Conservation (phyloP, 1,140 invertebrate species). For the Macrobrachium nipponense region DNA sequence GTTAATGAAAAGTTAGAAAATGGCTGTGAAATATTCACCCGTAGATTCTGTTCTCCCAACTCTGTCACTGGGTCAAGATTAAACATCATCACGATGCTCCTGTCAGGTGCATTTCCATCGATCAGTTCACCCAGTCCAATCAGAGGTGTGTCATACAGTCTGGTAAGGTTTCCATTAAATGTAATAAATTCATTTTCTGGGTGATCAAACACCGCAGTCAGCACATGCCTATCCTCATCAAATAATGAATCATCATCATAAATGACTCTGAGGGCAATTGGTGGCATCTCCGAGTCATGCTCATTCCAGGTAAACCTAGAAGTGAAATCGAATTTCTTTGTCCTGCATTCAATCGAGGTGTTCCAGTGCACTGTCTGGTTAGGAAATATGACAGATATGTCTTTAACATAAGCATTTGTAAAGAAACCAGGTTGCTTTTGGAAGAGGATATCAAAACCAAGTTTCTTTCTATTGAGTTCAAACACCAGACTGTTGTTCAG, state of each 20-base stretch:
- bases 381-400: slow-evolving; percentile 22
- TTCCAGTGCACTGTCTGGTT: slow-evolving; percentile 22
- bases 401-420: not conserved
- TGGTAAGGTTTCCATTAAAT: slow-evolving; percentile 23
- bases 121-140: slow-evolving; percentile 24
- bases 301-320: slow-evolving; percentile 39
- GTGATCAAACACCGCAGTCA: slow-evolving; percentile 38
- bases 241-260: slow-evolving; percentile 40
- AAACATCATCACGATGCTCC: slow-evolving; percentile 8
- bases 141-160: slow-evolving; percentile 4
- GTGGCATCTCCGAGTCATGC: not conserved
- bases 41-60: not conserved
- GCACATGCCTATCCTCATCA: slow-evolving; percentile 7
- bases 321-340: slow-evolving; percentile 10
- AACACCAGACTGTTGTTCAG: slow-evolving; percentile 32
- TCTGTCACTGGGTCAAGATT: not conserved
- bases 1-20: slow-evolving; percentile 14
- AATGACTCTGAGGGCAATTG: slow-evolving; percentile 24
- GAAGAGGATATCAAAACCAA: slow-evolving; percentile 32
- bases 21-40: slow-evolving; percentile 33
- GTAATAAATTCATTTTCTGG: slow-evolving; percentile 27
- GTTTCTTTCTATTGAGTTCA: slow-evolving; percentile 22
- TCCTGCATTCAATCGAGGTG: not conserved
- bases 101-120: slow-evolving; percentile 47
- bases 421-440: slow-evolving; percentile 27